phyloP scores from a whole-genome alignment of 2,113 vertebrate species.

The Lutjanus erythropterus region DNA sequence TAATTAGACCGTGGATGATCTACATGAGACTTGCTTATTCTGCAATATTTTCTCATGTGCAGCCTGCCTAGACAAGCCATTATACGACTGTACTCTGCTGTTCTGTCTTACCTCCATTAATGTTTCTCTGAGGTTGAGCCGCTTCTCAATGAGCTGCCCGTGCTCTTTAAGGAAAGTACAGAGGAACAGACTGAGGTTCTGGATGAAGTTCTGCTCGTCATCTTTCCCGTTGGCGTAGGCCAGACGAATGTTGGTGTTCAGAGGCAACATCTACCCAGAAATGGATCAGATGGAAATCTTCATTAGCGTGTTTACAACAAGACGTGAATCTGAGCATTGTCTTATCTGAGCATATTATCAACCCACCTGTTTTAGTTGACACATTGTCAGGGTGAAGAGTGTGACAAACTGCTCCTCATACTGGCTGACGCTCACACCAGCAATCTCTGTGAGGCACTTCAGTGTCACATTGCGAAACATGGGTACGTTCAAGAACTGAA shows the following conservation, averaged over 20 bases:
- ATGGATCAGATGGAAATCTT: neutral
- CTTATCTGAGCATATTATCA: neutral
- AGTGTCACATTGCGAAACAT: conserved; percentile 99
- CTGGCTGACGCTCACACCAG: conserved; percentile 97
- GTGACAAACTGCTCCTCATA: conserved; percentile 99
- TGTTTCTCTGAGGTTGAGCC: conserved; percentile 96
- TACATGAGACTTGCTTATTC: neutral
- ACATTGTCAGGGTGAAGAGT: conserved; percentile 98
- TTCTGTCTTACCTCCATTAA: conserved; percentile 93
- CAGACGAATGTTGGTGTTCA: conserved; percentile 98
- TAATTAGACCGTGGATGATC: neutral
- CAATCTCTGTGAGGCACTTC: conserved; percentile 99
- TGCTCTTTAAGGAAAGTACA: conserved; percentile 99
- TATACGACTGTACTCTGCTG: neutral
- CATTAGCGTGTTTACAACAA: too few species aligned
- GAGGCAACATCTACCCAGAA: conserved; percentile 93
- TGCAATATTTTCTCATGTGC: neutral
- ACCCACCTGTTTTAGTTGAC: conserved; percentile 97
- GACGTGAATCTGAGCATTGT: neutral
- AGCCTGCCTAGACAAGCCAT: neutral
- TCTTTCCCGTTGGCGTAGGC: conserved; percentile 98
- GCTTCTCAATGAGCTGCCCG: conserved; percentile 96
- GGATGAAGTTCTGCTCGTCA: conserved; percentile 99
- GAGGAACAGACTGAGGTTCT: conserved; percentile 99
- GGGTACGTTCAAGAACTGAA: conserved; percentile 97